Base-by-base conservation (phyloP, 2,888 invertebrate species). In the Macropis europaea region DNA sequence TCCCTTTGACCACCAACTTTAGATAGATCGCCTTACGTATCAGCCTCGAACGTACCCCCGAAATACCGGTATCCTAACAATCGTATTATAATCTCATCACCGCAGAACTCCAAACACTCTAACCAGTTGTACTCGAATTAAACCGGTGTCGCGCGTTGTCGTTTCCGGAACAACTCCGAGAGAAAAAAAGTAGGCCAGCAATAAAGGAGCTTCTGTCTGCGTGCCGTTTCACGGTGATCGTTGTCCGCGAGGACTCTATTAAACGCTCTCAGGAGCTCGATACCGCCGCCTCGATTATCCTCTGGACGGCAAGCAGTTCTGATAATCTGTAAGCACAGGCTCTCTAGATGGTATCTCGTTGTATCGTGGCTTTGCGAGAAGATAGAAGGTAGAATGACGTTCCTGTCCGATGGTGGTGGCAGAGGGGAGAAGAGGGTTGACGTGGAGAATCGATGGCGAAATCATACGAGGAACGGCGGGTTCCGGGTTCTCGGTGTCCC, bases 401-500 rank as follows among this genome's bases (percentile, higher is more conserved):
- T 47, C n/a, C 9, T 13, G 28, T 36, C 28, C 9, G 6, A 17
- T 5, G 3, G 17, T n/a, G 38, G 11, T 1, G 9, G 22, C n/a
- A 17, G 19, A 26, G 3, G 11, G 5, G 26, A 11, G 2, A 2
- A 3, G 15, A 15, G 5, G 34, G 24, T 17, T 9, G 40, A 40
- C 36, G n/a, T 9, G 5, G 45, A 11, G 63, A 73, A 77, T 77
- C 72, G 72, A 77, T 61, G 64, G 50, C n/a, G 64, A 68, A 71
- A 79, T 77, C 73, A 81, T 81, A 81, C 70, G 59, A 69, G 59
- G 59, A 52, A 26, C 24, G 48, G 32, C 45, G 60, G 26, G 28
- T 22, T 56, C 36, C 52, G 15, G 45, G 48, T 24, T 45, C 45
- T 34, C 26, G 50, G 34, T 52, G 75, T 74, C 63, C 68, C 72